Conservation (phyloP, 2,113 vertebrate species). For the Xerus inauris region DNA sequence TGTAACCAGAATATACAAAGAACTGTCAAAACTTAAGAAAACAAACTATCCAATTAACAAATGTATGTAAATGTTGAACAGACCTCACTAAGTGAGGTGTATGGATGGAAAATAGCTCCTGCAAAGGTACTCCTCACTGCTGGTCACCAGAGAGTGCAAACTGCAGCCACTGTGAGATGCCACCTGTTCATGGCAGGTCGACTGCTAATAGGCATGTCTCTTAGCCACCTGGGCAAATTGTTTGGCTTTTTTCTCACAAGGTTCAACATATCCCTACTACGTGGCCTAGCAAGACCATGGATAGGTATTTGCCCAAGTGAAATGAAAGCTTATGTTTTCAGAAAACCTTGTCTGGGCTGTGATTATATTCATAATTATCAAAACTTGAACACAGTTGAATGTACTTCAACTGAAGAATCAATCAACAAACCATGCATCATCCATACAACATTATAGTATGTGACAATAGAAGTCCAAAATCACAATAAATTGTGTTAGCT, state of each 20-base stretch:
- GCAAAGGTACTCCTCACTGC: neutral
- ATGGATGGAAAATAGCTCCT: neutral
- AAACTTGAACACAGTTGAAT: neutral
- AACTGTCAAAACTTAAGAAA: neutral
- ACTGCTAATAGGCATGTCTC: neutral
- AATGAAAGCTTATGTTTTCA: neutral
- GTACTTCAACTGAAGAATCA: accelerated
- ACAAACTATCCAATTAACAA: neutral
- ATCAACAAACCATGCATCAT: neutral
- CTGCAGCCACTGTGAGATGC: neutral
- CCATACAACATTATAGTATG: too few relatives aligned
- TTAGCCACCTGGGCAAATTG: too few relatives aligned
- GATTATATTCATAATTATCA: neutral
- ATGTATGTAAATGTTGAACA: neutral
- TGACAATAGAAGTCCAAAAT: neutral
- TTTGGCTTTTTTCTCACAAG: neutral
- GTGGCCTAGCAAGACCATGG: neutral
- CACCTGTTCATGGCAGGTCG: neutral
- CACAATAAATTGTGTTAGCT: neutral
- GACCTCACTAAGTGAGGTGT: neutral
- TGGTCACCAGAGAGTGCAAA: neutral
- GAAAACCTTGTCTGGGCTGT: neutral
- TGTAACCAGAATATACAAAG: neutral
- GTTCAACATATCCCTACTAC: neutral
- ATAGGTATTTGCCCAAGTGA: neutral